phyloP scores from a whole-genome alignment of 2,113 vertebrate species.

The Anthoscopus minutus region DNA sequence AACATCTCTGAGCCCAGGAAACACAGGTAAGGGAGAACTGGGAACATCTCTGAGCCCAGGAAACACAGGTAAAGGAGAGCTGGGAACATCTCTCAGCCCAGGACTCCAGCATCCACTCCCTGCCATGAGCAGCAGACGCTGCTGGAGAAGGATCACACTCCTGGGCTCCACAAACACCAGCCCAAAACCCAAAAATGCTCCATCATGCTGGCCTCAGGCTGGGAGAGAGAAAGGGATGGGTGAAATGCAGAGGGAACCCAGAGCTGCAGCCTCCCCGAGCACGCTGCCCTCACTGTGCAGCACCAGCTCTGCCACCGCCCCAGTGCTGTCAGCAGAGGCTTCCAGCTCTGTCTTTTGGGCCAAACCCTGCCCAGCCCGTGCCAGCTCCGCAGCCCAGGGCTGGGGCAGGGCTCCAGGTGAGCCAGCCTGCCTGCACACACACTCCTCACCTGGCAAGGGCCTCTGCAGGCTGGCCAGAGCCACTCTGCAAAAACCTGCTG shows the following conservation, averaged over 20 bases:
- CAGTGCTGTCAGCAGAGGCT: no score
- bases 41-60: neutral
- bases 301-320: neutral
- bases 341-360: no score
- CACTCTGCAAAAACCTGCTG: no score
- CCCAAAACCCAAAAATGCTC: neutral
- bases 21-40: neutral
- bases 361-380: no score
- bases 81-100: neutral
- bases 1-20: neutral
- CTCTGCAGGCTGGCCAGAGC: slow-evolving; percentile 4
- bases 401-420: no score
- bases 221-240: neutral
- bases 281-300: neutral
- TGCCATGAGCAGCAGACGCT: neutral
- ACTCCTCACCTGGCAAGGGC: neutral
- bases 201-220: neutral
- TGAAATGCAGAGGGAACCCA: neutral
- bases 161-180: neutral
- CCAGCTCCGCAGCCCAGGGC: no score
- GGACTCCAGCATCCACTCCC: neutral
- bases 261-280: accelerated
- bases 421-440: neutral
- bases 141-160: neutral
- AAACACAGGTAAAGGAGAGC: neutral